Evolutionary conservation across 2,888 invertebrate species (phyloP).

Genomic region (Eristalis tenax): DNA sequence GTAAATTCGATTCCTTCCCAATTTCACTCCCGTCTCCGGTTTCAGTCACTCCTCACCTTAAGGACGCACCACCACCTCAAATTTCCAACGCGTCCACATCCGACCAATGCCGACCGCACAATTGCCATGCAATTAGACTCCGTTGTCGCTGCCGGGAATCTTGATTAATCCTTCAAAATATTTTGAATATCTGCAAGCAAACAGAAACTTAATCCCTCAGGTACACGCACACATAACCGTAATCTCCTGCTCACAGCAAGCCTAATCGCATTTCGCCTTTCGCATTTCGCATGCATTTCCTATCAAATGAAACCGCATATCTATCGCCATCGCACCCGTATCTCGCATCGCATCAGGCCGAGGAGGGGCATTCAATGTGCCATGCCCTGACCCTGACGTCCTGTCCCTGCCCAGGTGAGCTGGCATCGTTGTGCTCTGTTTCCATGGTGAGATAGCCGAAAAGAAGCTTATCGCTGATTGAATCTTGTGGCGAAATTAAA

Average conservation of each 20-base stretch:
- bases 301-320: not conserved
- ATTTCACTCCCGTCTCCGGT: too few species aligned
- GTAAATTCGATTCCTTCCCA: too few species aligned
- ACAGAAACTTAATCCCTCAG: not conserved
- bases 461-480: conserved; percentile 43
- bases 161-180: not conserved
- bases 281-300: not conserved
- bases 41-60: too few species aligned
- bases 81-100: not conserved
- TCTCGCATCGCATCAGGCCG: not conserved
- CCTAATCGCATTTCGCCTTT: not conserved
- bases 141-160: not conserved
- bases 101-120: not conserved
- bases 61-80: too few species aligned
- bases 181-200: not conserved
- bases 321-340: too few species aligned
- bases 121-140: not conserved
- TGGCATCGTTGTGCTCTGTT: not conserved
- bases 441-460: conserved; percentile 23
- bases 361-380: not conserved
- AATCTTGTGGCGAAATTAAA: conserved; percentile 11
- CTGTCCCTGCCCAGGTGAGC: not conserved
- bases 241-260: not conserved
- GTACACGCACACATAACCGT: not conserved
- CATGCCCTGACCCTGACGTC: not conserved